Conservation (phyloP, 2,113 vertebrate species). For the Hepsetus odoe region DNA sequence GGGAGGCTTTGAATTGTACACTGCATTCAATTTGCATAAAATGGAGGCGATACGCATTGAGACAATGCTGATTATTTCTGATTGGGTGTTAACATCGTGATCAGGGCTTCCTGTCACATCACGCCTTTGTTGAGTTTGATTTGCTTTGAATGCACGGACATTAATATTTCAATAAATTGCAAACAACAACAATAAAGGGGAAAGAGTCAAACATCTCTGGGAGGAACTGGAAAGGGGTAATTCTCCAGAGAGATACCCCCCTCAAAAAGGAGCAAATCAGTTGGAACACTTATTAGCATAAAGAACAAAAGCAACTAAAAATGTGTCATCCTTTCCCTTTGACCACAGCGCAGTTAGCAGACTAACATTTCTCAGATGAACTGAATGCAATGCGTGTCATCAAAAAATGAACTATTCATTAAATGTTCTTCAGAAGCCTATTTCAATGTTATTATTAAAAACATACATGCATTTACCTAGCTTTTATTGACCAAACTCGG, state of each 20-base stretch:
- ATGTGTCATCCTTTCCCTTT: conserved; percentile 8
- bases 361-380: conserved; percentile 1
- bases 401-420: conserved; percentile 1
- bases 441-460: neutral
- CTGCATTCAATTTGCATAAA: conserved; percentile 30
- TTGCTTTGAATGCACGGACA: conserved; percentile 25
- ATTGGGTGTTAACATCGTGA: conserved; percentile 38
- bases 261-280: conserved; percentile 31
- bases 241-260: conserved; percentile 37
- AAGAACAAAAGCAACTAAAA: conserved; percentile 42
- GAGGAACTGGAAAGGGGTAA: neutral
- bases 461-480: neutral
- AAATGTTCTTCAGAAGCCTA: neutral
- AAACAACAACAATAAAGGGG: conserved; percentile 15
- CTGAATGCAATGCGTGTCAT: neutral
- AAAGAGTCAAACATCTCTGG: conserved; percentile 20
- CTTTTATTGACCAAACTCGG: neutral
- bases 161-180: conserved; percentile 42
- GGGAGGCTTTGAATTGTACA: conserved; percentile 27
- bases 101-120: conserved; percentile 43
- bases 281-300: conserved; percentile 48
- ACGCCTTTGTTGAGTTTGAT: conserved; percentile 23
- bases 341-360: conserved; percentile 12
- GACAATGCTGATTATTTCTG: conserved; percentile 47
- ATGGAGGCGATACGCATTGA: conserved; percentile 9